Conservation (phyloP, 1,140 invertebrate species). For the Drosophila malerkotliana region DNA sequence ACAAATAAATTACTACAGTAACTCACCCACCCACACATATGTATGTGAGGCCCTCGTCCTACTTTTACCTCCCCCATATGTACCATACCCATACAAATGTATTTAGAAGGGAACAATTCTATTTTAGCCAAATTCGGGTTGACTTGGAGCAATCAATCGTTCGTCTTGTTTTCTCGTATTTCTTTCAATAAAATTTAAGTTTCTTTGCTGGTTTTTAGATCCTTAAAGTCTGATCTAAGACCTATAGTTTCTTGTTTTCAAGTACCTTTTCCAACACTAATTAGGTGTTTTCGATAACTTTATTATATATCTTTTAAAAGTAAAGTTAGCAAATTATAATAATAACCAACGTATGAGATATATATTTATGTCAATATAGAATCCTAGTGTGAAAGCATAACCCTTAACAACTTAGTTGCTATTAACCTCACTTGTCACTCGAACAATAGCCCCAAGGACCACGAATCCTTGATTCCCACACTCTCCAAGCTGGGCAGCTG, state of each 20-base stretch:
- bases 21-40: slow-evolving; percentile 20
- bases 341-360: too few species aligned
- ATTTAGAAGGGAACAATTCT: not conserved
- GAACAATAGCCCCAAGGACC: slow-evolving; percentile 23
- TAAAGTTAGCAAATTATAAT: too few species aligned
- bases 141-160: not conserved
- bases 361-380: not conserved
- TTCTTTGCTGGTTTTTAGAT: too few species aligned
- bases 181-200: not conserved
- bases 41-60: not conserved
- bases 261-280: too few species aligned
- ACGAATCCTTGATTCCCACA: slow-evolving; percentile 28
- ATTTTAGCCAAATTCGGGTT: slow-evolving; percentile 13
- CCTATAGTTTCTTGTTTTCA: too few species aligned
- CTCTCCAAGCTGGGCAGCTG: slow-evolving; percentile 1
- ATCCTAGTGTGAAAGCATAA: not conserved
- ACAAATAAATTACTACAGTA: slow-evolving; percentile 62
- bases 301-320: too few species aligned
- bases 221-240: too few species aligned
- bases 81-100: slow-evolving; percentile 8
- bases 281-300: too few species aligned
- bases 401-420: slow-evolving; percentile 22
- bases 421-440: slow-evolving; percentile 44
- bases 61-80: not conserved
- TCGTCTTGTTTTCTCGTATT: not conserved